Evolutionary conservation across 2,113 vertebrate genomes (phyloP), one percentile per base, ranked within the genome.

Genomic region (Numida meleagris): DNA sequence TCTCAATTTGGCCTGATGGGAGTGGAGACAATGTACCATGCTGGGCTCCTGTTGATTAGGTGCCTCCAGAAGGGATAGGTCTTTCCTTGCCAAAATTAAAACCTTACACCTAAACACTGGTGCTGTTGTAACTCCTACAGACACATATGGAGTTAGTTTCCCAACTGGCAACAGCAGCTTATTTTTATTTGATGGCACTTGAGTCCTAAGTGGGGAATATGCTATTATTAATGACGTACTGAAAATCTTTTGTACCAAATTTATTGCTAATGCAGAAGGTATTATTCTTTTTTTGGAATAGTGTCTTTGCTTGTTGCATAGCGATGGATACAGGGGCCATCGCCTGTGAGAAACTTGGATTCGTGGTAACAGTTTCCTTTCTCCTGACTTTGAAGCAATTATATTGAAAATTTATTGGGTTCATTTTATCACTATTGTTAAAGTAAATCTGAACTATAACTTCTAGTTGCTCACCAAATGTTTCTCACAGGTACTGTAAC

Each of bases 101-200:
- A 57, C 40, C 48, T 70, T 89, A 31, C 58, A 95, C 93, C 91
- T 95, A 93, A 62, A 73, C 61, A 34, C 20, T 33, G 29, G 67
- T 65, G 61, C 79, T 83, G 45, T 55, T 92, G 27, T 2, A 89
- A 81, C 38, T 89, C 50, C 20, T 81, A 23, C 61, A 91, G 86
- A 81, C 36, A 81, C 86, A 85, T 65, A 65, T 34, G 81, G 88
- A 92, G 57, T 75, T 86, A 55, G 55, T 96, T 95, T 94, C 92
- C 53, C 67, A 68, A 4, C 24, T 94, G 90, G 81, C 90, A 96
- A 16, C 43, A 76, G 73, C 57, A 81, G 25, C 61, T 66, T 89
- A 48, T 71, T 86, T 97, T 92, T 87, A 87, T 93, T 92, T 82
- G 63, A 87, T 90, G 51, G 53, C 65, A 90, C 58, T 88, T 90